Evolutionary conservation across 2,888 invertebrate species (phyloP), one percentile per base, ranked within the genome.

Genomic region (Zaprionus obscuricornis): DNA sequence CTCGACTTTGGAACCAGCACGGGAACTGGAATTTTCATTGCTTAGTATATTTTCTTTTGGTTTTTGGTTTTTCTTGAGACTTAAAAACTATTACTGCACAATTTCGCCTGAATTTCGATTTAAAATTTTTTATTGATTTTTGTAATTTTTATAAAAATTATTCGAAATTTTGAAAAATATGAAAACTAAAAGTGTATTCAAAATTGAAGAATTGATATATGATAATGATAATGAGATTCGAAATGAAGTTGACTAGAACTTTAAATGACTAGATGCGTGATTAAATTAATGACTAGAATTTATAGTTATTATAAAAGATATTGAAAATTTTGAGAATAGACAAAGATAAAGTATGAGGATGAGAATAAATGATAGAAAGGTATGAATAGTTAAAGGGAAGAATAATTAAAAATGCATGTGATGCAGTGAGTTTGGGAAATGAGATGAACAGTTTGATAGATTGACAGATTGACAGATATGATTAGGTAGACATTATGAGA

Each of bases 41-140:
- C 59, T 55, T 82, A 77, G 27, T 18, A 42, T 69, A 66, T 42
- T 46, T 75, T 45, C 22, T 17, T 63, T 39, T 62, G 50, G 50
- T 42, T 56, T 52, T 47, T 54, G 16, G 29, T 10, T 71, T 45
- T 57, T 20, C 2, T 43, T 43, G 17, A 33, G n/a, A 42, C 84
- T 71, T 84, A 81, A 51, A 37, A 75, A 45, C 69, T 88, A 87
- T 81, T 88, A 88, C 87, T 88, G 89, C 89, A 89, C 89, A 72
- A 69, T 75, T 84, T 87, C 66, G 88, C 89, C 88, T 88, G 87
- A 83, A 86, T 75, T 79, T 73, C 66, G 66, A n/a, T n/a, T n/a
- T n/a, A n/a, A n/a, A n/a, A n/a, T n/a, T n/a, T 34, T 63, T 58
- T 45, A 49, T 70, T 29, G 33, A 22, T 51, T 46, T 64, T 56